These are phyloP conservation scores for Leuciscus waleckii DNA, from an alignment of 2,797 vertebrate genomes.

Conservation along the genomic window DNA sequence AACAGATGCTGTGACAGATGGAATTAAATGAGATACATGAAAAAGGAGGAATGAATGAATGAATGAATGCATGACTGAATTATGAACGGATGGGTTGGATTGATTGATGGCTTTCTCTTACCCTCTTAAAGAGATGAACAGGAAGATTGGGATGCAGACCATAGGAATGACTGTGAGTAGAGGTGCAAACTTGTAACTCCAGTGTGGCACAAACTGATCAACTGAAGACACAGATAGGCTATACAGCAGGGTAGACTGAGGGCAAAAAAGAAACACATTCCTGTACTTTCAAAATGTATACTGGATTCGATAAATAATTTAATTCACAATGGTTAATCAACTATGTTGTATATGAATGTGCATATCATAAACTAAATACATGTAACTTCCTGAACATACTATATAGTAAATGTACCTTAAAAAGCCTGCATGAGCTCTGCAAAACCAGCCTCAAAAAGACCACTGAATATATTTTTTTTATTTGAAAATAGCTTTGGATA, in stretches of 20 bases:
- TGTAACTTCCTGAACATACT: not conserved
- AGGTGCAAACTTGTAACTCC: not conserved
- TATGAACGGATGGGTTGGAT: not conserved
- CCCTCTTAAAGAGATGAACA: constrained; percentile 66
- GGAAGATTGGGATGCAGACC: constrained; percentile 73
- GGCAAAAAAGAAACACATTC: not conserved
- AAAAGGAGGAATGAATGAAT: no score
- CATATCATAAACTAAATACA: not conserved
- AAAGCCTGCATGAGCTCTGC: not conserved
- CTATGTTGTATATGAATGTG: not conserved
- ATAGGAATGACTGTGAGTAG: constrained; percentile 70
- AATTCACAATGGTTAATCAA: not conserved
- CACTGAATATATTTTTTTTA: not conserved
- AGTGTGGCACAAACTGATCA: not conserved
- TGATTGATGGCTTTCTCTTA: constrained; percentile 55
- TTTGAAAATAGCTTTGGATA: not conserved
- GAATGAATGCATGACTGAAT: not conserved
- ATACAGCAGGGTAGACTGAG: constrained; percentile 67
- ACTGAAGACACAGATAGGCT: not conserved
- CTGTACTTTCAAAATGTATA: not conserved
- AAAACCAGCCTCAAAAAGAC: not conserved
- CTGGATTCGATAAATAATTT: not conserved
- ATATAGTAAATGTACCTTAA: not conserved
- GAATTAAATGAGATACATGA: not conserved
- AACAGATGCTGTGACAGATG: not conserved